Evolutionary conservation across 2,797 vertebrate species (phyloP), one percentile per base, ranked within the genome.

Genomic region (Aeoliscus strigatus): DNA sequence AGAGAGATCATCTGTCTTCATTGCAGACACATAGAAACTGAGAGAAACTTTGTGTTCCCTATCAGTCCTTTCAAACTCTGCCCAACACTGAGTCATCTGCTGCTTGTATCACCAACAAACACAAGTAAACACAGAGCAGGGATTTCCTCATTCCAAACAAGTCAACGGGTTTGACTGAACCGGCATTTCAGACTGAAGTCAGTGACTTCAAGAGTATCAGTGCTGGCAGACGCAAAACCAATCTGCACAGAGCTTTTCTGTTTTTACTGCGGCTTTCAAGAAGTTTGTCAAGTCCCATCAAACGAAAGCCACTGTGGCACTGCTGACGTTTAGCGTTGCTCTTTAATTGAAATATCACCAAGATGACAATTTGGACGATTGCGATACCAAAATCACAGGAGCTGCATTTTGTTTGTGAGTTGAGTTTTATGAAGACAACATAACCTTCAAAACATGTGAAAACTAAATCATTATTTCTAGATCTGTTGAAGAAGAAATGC

Each of bases 21-120:
- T 30, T 46, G 41, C 45, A 15, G 45, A 43, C 37, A 42, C 33
- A 62, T 67, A 66, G 52, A 69, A 65, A 59, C 73, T 60, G 47
- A 71, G 29, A 75, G 40, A 42, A 46, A 39, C 21, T 42, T 13
- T 32, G 42, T 47, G 37, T 3, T 38, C 15, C 31, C 55, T 25
- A 8, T 25, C 5, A 25, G 9, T 5, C n/a, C n/a, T n/a, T n/a
- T n/a, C n/a, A n/a, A n/a, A n/a, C n/a, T n/a, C n/a, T n/a, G n/a
- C n/a, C n/a, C n/a, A n/a, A n/a, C n/a, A n/a, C n/a, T n/a, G n/a
- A n/a, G n/a, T n/a, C n/a, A n/a, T n/a, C n/a, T n/a, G n/a, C n/a
- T n/a, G 21, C 21, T 23, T 23, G 21, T 3, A 6, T 28, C 35
- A 42, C 46, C 14, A 41, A 23, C 52, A 31, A 32, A 56, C 28